These are phyloP conservation scores for Drosophila bipectinata DNA, from an alignment of 1,140 invertebrate species.

Conservation along the genomic window DNA sequence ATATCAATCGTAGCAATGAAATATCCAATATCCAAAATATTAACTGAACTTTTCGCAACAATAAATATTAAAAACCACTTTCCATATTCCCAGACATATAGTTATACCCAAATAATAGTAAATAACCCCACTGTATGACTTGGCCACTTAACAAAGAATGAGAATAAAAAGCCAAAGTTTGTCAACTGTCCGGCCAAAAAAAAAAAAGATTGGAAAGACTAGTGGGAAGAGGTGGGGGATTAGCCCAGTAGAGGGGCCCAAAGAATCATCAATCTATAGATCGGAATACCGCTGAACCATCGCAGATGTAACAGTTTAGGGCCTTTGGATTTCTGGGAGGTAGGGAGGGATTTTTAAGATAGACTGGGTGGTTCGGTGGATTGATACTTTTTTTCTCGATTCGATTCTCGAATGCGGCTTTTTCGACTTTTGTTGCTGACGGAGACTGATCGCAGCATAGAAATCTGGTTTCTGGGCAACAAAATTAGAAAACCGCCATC, in stretches of 20 bases:
- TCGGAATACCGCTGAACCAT: background rate
- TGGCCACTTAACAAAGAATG: slow-evolving; percentile 18
- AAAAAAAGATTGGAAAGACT: background rate
- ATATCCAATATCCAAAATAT: no score
- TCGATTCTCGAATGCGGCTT: no score
- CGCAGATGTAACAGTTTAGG: slow-evolving; percentile 3
- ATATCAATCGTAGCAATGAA: no score
- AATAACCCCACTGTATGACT: slow-evolving; percentile 1
- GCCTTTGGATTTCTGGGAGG: background rate
- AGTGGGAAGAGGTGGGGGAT: background rate
- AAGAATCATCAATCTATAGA: slow-evolving; percentile 13
- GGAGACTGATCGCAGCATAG: slow-evolving; percentile 26
- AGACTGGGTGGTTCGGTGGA: background rate
- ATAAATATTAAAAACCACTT: no score
- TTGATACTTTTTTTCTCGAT: no score
- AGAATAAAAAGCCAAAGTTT: slow-evolving; percentile 27
- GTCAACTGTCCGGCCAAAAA: slow-evolving; percentile 16
- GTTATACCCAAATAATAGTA: background rate
- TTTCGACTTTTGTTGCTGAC: slow-evolving; percentile 31
- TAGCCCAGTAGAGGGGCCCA: background rate
- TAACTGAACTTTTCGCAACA: no score
- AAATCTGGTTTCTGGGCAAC: slow-evolving; percentile 67
- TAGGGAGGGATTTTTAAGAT: background rate
- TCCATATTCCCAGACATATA: background rate
- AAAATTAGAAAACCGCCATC: slow-evolving; percentile 79